These are phyloP conservation scores for Acrocephalus scirpaceus DNA, from an alignment of 2,797 vertebrate genomes.

Conservation along the genomic window DNA sequence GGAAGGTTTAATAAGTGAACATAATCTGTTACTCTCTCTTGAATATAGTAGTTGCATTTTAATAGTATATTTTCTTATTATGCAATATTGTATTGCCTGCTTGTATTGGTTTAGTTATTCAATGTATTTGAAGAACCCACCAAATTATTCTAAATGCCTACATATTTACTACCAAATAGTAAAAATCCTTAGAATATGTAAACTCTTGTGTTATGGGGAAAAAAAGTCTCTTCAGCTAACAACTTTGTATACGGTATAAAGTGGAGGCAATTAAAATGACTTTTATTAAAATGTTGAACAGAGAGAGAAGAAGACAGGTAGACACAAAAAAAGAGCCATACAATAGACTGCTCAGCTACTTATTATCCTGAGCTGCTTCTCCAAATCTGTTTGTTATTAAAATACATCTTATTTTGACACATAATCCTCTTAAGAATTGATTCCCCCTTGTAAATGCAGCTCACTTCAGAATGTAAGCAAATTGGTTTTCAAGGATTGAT, in stretches of 20 bases:
- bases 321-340: not conserved
- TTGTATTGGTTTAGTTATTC: not conserved
- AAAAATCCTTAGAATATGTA: not conserved
- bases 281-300: not conserved
- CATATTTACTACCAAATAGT: not conserved
- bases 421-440: not conserved
- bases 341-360: not conserved
- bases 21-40: not conserved
- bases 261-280: not conserved
- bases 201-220: not conserved
- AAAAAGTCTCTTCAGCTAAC: not conserved
- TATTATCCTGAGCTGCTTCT: not conserved
- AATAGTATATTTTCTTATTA: not conserved
- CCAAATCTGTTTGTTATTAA: not conserved
- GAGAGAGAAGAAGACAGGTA: not conserved
- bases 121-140: not conserved
- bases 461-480: not conserved
- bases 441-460: not conserved
- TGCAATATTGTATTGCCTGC: not conserved
- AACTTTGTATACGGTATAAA: not conserved
- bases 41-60: not conserved
- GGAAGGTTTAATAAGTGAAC: not conserved
- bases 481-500: not conserved
- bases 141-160: not conserved
- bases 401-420: not conserved